Base-by-base conservation (phyloP, 2,888 invertebrate species). In the Pycnomerus fuliginosus region DNA sequence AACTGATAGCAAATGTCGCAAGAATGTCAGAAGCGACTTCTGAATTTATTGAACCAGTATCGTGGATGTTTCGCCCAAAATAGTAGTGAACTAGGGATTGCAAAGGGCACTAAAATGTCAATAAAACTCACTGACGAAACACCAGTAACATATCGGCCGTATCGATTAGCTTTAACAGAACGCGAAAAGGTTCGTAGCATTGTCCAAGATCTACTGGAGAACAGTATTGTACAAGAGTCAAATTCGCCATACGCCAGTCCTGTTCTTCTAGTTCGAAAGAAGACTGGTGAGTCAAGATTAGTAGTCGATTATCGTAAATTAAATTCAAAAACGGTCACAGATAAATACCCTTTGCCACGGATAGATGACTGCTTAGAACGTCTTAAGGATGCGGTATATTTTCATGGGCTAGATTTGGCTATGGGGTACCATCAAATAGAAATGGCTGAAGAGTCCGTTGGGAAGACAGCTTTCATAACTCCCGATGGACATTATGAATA, bases 401-500 rank as follows among this genome's bases (percentile, higher is more conserved):
- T 60, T 34, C 62, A 62, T 8, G 50, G 48, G 2, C 36, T 69
- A 1, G 66, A 69, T 40, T 31, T 63, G 40, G 48, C 48, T 3
- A 35, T 40, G 0, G 69, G 63, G 1, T 61, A 62, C 51, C 52
- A 59, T 34, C 68, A 67, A 16, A 61, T 69, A 12, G 52, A 52
- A 8, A 39, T 69, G 22, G 44, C 31, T 1, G 41, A 53, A 20
- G 52, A 54, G 1, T 60, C 61, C 11, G 54, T 58, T 7, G 40
- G 46, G 2, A 64, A 62, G 31, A 69, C 64, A 1, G 67, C 61
- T 1, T 62, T 64, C 34, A 50, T 56, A 4, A 67, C 62, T 1
- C 62, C 61, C 1, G 64, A 65, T 16, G 64, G 65, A 3, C 52
- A 67, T n/a, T 68, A 55, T 36, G 63, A 69, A 52, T 65, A 60